These are phyloP conservation scores for Petaurus breviceps DNA, from an alignment of 2,113 vertebrate species.

Conservation along the genomic window DNA sequence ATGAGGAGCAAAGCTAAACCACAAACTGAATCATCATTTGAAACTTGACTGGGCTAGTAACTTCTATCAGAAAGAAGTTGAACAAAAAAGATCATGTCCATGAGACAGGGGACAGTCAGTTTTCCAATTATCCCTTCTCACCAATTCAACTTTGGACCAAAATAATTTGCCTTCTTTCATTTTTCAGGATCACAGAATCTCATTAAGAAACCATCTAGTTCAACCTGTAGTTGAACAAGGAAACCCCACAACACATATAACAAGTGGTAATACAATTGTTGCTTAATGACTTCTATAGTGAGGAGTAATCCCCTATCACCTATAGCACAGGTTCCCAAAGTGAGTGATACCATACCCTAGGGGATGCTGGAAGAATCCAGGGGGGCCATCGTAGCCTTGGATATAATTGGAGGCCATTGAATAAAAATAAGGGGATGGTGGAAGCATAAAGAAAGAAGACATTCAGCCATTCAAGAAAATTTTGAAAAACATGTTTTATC, in stretches of 20 bases:
- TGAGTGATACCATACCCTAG: too few relatives aligned
- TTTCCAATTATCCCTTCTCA: background rate
- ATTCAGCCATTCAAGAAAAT: too few relatives aligned
- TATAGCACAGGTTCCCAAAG: background rate
- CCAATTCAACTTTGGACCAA: background rate
- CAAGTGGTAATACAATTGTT: background rate
- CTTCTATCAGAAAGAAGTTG: background rate
- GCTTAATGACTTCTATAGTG: background rate
- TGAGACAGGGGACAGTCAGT: background rate
- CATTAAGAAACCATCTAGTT: background rate
- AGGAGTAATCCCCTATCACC: background rate
- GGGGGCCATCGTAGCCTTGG: too few relatives aligned
- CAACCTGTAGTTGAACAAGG: background rate
- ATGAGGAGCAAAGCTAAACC: background rate
- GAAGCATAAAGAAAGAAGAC: too few relatives aligned
- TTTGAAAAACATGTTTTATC: too few relatives aligned
- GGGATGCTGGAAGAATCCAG: too few relatives aligned
- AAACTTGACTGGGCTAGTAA: background rate
- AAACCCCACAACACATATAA: background rate
- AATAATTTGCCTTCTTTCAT: background rate
- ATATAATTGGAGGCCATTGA: too few relatives aligned
- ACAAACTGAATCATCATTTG: background rate
- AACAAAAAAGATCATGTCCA: background rate
- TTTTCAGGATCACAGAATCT: background rate
- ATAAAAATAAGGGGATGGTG: too few relatives aligned